A percentile compares a stretch with the other conserved stretches of the same genome.
phyloP scores from a whole-genome alignment of 2,888 invertebrate genomes.

The Acleris cristana region DNA sequence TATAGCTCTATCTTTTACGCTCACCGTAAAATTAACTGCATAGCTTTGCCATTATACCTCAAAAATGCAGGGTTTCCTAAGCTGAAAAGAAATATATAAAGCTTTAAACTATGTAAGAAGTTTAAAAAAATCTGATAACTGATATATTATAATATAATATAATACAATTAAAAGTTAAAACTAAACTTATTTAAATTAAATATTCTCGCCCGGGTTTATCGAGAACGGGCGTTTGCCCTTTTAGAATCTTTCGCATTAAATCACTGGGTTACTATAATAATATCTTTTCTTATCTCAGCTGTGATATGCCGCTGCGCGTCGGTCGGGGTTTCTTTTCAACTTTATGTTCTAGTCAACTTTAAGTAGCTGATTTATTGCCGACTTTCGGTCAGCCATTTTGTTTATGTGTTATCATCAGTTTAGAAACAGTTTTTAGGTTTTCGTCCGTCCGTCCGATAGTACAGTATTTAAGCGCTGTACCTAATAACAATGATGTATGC shows the following conservation, averaged over 20 bases:
- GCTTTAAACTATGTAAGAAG: slow-evolving; percentile 10
- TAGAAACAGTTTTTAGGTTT: background rate
- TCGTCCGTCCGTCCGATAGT: no score
- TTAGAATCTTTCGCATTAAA: slow-evolving; percentile 45
- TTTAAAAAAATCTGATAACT: slow-evolving; percentile 36
- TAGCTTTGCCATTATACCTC: no score
- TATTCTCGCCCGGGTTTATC: slow-evolving; percentile 41
- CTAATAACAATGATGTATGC: no score
- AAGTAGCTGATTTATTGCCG: slow-evolving; percentile 12
- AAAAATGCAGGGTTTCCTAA: no score
- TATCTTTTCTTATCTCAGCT: slow-evolving; percentile 34
- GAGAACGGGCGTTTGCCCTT: slow-evolving; percentile 37
- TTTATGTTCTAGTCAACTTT: slow-evolving; percentile 12
- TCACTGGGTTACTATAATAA: slow-evolving; percentile 41
- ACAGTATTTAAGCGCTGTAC: no score
- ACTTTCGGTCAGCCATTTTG: background rate
- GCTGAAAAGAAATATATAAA: background rate
- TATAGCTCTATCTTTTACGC: no score
- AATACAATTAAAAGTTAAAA: no score
- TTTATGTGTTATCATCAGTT: background rate
- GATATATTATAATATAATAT: slow-evolving; percentile 32
- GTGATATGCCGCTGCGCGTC: slow-evolving; percentile 26
- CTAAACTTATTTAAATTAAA: no score
- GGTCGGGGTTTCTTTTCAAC: slow-evolving; percentile 11
- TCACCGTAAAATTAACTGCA: no score